A percentile compares a stretch with the other conserved stretches of the same genome.
phyloP scores from a whole-genome alignment of 2,113 vertebrate species.

The Platysternon megacephalum region DNA sequence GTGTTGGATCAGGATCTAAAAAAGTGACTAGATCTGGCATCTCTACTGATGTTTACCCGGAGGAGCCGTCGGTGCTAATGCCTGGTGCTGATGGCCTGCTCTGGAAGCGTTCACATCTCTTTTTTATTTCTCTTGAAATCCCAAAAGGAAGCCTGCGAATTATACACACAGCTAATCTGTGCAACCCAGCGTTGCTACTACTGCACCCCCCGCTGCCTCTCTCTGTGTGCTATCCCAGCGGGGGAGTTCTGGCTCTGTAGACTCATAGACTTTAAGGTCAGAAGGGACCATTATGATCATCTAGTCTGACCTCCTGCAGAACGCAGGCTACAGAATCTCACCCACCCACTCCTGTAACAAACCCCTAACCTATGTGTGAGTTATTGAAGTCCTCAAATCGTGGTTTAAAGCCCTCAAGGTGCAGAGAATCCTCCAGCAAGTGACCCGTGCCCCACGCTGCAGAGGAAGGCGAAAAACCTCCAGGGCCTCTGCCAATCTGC shows the following conservation, averaged over 20 bases:
- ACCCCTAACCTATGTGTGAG: no score
- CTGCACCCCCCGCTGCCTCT: neutral
- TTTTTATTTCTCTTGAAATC: neutral
- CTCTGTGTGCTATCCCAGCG: neutral
- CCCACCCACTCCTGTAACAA: no score
- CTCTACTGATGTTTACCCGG: neutral
- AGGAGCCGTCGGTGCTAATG: neutral
- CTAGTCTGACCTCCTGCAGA: no score
- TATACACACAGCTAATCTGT: neutral
- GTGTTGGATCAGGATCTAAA: slow-evolving; percentile 5
- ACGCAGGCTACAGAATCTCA: no score
- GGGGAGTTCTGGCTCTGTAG: neutral
- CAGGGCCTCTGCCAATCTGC: no score
- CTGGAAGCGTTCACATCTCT: neutral
- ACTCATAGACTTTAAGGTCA: no score
- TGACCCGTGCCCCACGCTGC: no score
- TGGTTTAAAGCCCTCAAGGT: no score
- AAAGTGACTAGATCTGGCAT: neutral
- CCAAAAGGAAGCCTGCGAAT: neutral
- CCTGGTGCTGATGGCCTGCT: neutral
- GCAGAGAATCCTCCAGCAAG: no score
- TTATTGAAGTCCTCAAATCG: no score
- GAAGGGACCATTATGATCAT: no score
- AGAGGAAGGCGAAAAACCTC: no score
- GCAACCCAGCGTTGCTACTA: neutral